Percentiles rank a stretch among this genome's conserved stretches.
These are phyloP conservation scores for Cladopsammia gracilis DNA, from an alignment of 64 coral and sea anemone genomes.

Conservation along the genomic window DNA sequence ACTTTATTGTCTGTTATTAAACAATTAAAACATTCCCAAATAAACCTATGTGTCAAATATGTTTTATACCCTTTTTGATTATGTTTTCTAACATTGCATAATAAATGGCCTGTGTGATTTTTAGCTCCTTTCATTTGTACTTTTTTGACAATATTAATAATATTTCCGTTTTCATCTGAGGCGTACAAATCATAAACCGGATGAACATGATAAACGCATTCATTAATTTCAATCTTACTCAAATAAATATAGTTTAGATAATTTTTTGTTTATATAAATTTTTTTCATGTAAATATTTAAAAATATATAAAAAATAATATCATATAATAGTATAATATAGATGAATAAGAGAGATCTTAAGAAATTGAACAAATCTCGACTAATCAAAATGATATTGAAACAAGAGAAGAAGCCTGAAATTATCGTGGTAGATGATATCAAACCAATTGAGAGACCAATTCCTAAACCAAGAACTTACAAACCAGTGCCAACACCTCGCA, in stretches of 20 bases:
- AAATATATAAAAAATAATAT: too few relatives aligned
- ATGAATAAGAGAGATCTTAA: too few relatives aligned
- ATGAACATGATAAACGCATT: background rate
- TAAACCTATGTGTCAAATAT: background rate
- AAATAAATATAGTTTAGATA: conserved; percentile 22
- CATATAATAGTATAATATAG: too few relatives aligned
- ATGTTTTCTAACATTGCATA: background rate
- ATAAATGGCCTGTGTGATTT: background rate
- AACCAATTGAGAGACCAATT: too few relatives aligned
- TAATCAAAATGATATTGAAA: too few relatives aligned
- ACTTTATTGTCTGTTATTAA: background rate
- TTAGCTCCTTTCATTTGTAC: background rate
- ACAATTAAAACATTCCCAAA: conserved; percentile 26
- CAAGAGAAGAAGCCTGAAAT: too few relatives aligned
- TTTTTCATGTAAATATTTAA: too few relatives aligned
- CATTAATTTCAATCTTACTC: conserved; percentile 23
- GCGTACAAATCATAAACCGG: background rate
- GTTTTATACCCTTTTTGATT: background rate
- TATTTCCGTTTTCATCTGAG: background rate
- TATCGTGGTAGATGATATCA: too few relatives aligned
- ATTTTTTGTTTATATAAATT: too few relatives aligned
- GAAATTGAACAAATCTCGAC: too few relatives aligned
- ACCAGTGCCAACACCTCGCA: too few relatives aligned
- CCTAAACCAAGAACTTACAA: too few relatives aligned
- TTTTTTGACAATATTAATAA: background rate